phyloP scores from a whole-genome alignment of 2,888 invertebrate genomes.

The Argyra leucocephala region DNA sequence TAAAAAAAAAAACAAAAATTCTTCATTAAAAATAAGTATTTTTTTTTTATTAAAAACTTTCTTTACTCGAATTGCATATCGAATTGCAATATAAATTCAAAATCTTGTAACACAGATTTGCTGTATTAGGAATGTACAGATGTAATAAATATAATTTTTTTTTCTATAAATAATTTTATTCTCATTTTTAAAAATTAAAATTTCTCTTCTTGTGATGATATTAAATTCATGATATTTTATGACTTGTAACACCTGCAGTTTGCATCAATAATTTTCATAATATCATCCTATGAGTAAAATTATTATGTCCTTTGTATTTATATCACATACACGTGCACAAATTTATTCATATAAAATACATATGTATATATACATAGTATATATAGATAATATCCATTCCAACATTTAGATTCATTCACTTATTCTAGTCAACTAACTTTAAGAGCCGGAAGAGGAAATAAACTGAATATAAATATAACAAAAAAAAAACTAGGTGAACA shows the following conservation, averaged over 20 bases:
- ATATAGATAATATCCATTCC: too few relatives aligned
- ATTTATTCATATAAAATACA: background rate
- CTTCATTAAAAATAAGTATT: too few relatives aligned
- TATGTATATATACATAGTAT: background rate
- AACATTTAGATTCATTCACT: background rate
- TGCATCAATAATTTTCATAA: constrained; percentile 9
- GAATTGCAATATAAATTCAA: too few relatives aligned
- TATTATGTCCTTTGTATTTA: background rate
- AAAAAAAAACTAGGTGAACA: too few relatives aligned
- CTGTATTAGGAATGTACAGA: too few relatives aligned
- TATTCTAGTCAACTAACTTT: background rate
- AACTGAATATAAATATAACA: too few relatives aligned
- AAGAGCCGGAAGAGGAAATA: background rate
- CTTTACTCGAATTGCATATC: too few relatives aligned
- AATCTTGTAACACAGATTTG: too few relatives aligned
- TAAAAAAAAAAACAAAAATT: too few relatives aligned
- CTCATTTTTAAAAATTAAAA: background rate
- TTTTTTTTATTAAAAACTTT: too few relatives aligned
- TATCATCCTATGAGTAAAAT: background rate
- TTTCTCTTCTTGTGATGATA: background rate
- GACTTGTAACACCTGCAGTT: constrained; percentile 8
- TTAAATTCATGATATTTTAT: constrained; percentile 11
- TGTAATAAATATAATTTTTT: too few relatives aligned
- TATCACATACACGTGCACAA: too few relatives aligned
- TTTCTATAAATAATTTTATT: background rate